A percentile compares a stretch with the other conserved stretches of the same genome.
Conservation (phyloP, 1,140 invertebrate species). For the Penaeus chinensis region DNA sequence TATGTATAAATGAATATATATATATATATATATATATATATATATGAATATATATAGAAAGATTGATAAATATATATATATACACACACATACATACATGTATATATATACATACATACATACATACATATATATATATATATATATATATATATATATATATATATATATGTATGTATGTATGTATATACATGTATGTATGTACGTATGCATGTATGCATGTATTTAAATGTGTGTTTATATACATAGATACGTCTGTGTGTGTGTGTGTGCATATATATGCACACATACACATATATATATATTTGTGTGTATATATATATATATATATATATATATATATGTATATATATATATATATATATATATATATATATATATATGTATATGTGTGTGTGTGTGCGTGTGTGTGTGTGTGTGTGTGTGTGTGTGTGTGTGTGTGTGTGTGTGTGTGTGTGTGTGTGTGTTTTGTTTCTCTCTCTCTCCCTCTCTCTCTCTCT, state of each 20-base stretch:
- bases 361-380: background rate
- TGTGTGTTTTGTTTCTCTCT: too few relatives aligned
- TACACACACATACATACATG: background rate
- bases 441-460: background rate
- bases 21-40: background rate
- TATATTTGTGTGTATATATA: background rate
- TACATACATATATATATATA: constrained; percentile 16
- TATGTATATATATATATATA: background rate
- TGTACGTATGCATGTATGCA: background rate
- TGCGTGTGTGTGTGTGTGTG: background rate
- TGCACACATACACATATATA: background rate
- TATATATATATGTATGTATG: background rate
- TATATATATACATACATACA: constrained; percentile 16
- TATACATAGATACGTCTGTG: background rate
- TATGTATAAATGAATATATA: background rate
- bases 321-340: background rate
- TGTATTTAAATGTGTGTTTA: background rate
- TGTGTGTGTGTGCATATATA: background rate
- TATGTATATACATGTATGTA: background rate
- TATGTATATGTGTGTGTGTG: background rate
- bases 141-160: constrained; percentile 18
- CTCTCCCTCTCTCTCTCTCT: too few relatives aligned
- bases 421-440: background rate
- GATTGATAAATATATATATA: constrained; percentile 10
- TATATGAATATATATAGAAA: constrained; percentile 8